These are phyloP conservation scores for Ditylenchus weischeri DNA, from an alignment of 2,888 invertebrate genomes.

Conservation along the genomic window DNA sequence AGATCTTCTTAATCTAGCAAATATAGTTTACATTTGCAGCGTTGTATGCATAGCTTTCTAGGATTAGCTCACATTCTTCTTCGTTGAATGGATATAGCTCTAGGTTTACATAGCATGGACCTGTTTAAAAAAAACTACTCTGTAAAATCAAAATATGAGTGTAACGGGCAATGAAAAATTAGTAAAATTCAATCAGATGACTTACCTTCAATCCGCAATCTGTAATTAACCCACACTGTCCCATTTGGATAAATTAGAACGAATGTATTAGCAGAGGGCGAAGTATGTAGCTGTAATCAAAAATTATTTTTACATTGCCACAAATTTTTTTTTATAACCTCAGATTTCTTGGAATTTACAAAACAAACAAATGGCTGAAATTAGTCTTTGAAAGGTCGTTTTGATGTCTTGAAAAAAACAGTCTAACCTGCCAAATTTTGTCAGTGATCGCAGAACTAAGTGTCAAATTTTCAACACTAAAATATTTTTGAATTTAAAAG, in stretches of 20 bases:
- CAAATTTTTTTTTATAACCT: slow-evolving; percentile 4
- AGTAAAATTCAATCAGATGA: neutral
- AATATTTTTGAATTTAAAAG: no score
- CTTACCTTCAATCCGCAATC: slow-evolving; percentile 40
- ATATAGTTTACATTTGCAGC: slow-evolving; percentile 35
- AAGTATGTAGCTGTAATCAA: slow-evolving; percentile 43
- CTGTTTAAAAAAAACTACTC: slow-evolving; percentile 31
- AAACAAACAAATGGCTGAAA: slow-evolving; percentile 46
- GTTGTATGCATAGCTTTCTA: slow-evolving; percentile 57
- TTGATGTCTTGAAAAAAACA: neutral
- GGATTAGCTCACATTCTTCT: slow-evolving; percentile 44
- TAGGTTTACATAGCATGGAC: slow-evolving; percentile 48
- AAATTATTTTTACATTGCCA: no score
- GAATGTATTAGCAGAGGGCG: slow-evolving; percentile 56
- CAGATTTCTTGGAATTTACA: slow-evolving; percentile 55
- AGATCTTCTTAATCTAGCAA: no score
- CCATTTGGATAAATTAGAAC: slow-evolving; percentile 57
- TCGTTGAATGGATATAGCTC: slow-evolving; percentile 55
- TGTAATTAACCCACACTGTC: slow-evolving; percentile 56
- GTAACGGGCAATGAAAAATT: neutral
- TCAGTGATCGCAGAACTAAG: slow-evolving; percentile 52
- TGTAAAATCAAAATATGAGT: no score
- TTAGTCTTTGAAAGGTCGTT: neutral
- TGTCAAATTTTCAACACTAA: slow-evolving; percentile 50
- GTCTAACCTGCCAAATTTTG: slow-evolving; percentile 45